Evolutionary conservation across 2,888 invertebrate genomes (phyloP).

Genomic region (Eretmocerus hayati): DNA sequence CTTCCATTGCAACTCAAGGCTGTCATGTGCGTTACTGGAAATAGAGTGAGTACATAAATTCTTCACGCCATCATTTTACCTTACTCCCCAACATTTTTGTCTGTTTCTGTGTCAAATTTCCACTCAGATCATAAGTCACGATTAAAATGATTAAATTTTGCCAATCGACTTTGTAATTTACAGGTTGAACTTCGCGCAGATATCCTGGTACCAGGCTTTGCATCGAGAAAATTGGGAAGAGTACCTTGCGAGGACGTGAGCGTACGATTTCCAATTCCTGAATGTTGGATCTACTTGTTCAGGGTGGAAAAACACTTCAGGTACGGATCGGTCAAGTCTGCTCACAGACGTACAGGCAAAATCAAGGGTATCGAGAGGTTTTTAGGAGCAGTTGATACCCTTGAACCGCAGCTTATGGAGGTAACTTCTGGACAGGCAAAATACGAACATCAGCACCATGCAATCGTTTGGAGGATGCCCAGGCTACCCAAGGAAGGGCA

Average conservation of each 20-base stretch:
- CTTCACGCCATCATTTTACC: too few relatives aligned
- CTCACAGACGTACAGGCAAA: conserved; percentile 69
- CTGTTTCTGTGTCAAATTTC: background rate
- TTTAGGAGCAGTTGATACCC: conserved; percentile 81
- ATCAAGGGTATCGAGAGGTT: conserved; percentile 89
- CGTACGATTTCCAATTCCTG: conserved; percentile 94
- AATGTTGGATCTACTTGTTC: conserved; percentile 99
- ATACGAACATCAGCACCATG: conserved; percentile 95
- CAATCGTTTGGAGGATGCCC: conserved; percentile 98
- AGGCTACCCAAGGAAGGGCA: conserved; percentile 97
- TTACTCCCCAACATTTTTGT: background rate
- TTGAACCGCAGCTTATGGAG: conserved; percentile 88
- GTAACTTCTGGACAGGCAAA: conserved; percentile 96
- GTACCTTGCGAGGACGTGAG: conserved; percentile 96
- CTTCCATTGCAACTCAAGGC: conserved; percentile 92
- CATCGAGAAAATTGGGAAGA: conserved; percentile 90
- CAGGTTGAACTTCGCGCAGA: conserved; percentile 92
- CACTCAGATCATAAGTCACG: too few relatives aligned
- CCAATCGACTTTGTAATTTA: conserved; percentile 4
- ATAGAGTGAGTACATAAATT: conserved; percentile 58
- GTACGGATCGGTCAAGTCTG: conserved; percentile 47
- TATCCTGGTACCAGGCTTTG: conserved; percentile 93
- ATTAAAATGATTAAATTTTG: background rate
- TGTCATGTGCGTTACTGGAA: conserved; percentile 79
- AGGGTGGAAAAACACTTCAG: conserved; percentile 94